phyloP scores from a whole-genome alignment of 2,888 invertebrate genomes.

The Epinotia bilunana region DNA sequence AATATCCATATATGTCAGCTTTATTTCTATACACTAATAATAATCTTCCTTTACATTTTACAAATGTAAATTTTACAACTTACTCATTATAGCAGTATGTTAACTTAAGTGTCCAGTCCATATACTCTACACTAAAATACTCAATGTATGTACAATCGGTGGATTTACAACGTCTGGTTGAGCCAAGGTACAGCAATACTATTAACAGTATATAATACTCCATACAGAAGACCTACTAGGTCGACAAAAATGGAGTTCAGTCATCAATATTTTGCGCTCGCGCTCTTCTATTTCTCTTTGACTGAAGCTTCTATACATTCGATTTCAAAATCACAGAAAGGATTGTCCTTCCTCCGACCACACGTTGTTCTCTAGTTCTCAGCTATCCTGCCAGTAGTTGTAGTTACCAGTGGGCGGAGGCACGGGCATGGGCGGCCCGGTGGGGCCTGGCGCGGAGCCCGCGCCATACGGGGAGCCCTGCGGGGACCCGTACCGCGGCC shows the following conservation, averaged over 20 bases:
- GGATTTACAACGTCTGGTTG: constrained; percentile 32
- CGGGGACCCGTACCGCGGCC: constrained; percentile 76
- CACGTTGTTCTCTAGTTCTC: constrained; percentile 65
- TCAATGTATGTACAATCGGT: constrained; percentile 34
- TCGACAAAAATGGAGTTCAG: background rate
- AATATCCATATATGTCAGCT: constrained; percentile 36
- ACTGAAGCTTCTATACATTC: constrained; percentile 9
- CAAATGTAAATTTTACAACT: constrained; percentile 64
- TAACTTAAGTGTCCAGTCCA: constrained; percentile 47
- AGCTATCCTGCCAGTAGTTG: constrained; percentile 81
- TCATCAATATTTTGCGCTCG: background rate
- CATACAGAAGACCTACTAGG: constrained; percentile 3
- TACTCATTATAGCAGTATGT: constrained; percentile 64
- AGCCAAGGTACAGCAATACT: background rate
- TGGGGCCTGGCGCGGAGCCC: constrained; percentile 63
- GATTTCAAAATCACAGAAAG: constrained; percentile 28
- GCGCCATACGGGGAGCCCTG: constrained; percentile 74
- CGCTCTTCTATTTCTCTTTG: background rate
- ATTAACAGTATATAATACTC: constrained; percentile 17
- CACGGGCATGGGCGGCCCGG: constrained; percentile 70
- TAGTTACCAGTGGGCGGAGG: constrained; percentile 75
- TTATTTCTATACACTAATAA: constrained; percentile 23
- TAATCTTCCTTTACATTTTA: constrained; percentile 68
- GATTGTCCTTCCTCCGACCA: constrained; percentile 45
- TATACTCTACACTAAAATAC: constrained; percentile 5